Conservation (phyloP, 2,888 invertebrate genomes). For the Stenurella melanura region DNA sequence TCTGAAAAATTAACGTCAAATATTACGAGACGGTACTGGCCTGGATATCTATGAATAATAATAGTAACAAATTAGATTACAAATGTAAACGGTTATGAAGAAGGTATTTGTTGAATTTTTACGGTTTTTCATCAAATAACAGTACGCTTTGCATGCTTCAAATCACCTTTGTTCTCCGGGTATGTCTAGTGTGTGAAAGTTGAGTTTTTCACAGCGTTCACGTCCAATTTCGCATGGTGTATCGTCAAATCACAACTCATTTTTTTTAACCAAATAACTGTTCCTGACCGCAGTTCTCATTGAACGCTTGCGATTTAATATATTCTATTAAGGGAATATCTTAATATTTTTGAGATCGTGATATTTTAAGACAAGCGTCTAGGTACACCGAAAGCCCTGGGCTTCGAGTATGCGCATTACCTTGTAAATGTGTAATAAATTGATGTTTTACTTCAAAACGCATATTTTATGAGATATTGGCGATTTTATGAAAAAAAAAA, state of each 20-base stretch:
- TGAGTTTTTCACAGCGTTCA: neutral
- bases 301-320: neutral
- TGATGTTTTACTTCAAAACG: too few species aligned
- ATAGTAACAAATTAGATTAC: conserved; percentile 1
- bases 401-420: too few species aligned
- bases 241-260: neutral
- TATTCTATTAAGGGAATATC: neutral
- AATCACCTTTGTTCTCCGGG: conserved; percentile 2
- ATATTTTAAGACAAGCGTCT: too few species aligned
- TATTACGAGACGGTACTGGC: neutral
- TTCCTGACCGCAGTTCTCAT: neutral
- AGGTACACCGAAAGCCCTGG: too few species aligned
- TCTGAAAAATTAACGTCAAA: neutral
- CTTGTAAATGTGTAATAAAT: too few species aligned
- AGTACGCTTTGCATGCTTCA: neutral
- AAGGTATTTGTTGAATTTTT: neutral
- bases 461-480: too few species aligned
- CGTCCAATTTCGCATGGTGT: conserved; percentile 1
- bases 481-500: too few species aligned
- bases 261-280: neutral
- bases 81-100: neutral
- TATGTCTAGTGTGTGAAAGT: neutral
- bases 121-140: conserved; percentile 3
- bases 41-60: neutral
- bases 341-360: too few species aligned